Base-by-base conservation (phyloP, 2,888 invertebrate genomes). In the Sinohyriopsis cumingii region DNA sequence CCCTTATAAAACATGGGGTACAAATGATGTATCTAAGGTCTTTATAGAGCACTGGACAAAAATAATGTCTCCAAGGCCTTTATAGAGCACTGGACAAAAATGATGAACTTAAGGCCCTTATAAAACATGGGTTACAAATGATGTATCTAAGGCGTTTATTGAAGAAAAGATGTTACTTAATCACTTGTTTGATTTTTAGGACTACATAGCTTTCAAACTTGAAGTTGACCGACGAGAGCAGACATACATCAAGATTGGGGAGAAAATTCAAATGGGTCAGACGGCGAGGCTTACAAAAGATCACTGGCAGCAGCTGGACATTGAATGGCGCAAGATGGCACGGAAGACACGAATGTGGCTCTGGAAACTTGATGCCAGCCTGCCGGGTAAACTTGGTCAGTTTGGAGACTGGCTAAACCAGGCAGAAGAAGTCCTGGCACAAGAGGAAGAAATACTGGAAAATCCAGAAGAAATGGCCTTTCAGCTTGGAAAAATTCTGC, bases 321-420 rank as follows among this genome's bases (percentile, higher is more conserved):
- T 92, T 55, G 92, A 95, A 54, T 97, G 97, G 97, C 93, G 93
- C 80, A 94, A 94, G 86, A 92, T 96, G 67, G 94, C 95, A 86
- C 87, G 91, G 67, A 76, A 79, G 70, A 85, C 86, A 0, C 72
- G 83, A 20, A 74, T 81, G 70, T 98, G 98, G 97, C 93, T 96
- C 82, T 95, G 96, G 95, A 92, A 95, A 65, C 91, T 98, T 80
- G 98, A 98, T 89, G 93, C 95, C 0, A 93, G 93, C 76, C 91
- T 98, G 67, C 96, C 96, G 15, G 96, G 95, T 59, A 95, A 95
- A 84, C 94, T 98, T 82, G 95, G 95, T 71, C 92, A 93, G 77
- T 93, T 96, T 22, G 97, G 96, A 66, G 95, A 95, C 89, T 98
- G 98, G 97, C 91, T 98, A 66, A 94, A 95, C 73, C 93, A 94